Evolutionary conservation across 2,797 vertebrate species (phyloP), one percentile per base, ranked within the genome.

Genomic region (Myotis vivesi): DNA sequence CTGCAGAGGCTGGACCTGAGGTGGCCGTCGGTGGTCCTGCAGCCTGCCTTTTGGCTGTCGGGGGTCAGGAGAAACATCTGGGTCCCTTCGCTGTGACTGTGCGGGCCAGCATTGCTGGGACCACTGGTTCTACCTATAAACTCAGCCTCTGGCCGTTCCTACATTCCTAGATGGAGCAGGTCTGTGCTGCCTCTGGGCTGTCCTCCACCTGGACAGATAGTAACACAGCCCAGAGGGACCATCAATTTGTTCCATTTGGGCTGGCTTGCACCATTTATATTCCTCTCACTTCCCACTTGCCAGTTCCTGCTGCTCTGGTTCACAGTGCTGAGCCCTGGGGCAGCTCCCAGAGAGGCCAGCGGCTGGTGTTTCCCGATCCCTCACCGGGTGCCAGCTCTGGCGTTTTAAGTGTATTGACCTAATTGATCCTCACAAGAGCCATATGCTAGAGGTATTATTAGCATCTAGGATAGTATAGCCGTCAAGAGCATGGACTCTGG

Each of bases 151-250:
- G 33, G 44, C 8, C 53, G 10, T 13, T 12, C 57, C 55, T 28
- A 12, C 9, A 13, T 68, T 44, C 38, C 5, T 28, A 36, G 72
- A 41, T 11, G 33, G 33, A 44, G 76, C 16, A 25, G 13, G 30
- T 66, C 9, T 6, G 3, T 7, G n/a, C 3, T 1, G 33, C 19
- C 11, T 22, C 68, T 25, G 0, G 51, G 4, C 25, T 20, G 19
- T 25, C 30, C 51, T 44, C 15, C 22, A 36, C 44, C 46, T 2
- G 6, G 59, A 30, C 7, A 71, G 51, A 36, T 36, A 71, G 80
- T 22, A 49, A 11, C n/a, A 12, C 28, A 92, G 44, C 12, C 73
- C 36, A 49, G 41, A 38, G 41, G 1, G 44, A 13, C 17, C n/a
- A 12, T 44, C 33, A 20, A 15, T 55, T 81, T 69, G 20, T 3